phyloP scores from a whole-genome alignment of 2,797 vertebrate species.

The Tenualosa thibaudeaui region DNA sequence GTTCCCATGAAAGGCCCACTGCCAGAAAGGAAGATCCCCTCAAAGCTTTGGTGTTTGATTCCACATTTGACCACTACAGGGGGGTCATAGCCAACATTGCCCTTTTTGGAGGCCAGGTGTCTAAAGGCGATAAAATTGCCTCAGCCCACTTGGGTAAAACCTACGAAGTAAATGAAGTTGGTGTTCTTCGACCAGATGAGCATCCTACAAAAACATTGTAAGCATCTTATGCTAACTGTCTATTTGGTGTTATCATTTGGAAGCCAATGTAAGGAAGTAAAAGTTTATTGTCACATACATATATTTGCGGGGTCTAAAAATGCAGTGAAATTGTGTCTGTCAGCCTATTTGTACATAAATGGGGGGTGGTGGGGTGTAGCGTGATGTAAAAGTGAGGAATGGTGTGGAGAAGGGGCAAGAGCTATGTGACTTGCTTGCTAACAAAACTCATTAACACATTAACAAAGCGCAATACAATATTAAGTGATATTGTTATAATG shows the following conservation, averaged over 20 bases:
- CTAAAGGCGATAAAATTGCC: constrained; percentile 84
- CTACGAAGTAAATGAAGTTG: constrained; percentile 92
- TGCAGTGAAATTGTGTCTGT: no score
- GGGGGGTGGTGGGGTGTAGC: no score
- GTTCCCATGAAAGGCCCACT: constrained; percentile 71
- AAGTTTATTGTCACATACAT: no score
- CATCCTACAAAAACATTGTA: constrained; percentile 84
- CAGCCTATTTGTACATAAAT: no score
- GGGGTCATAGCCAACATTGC: constrained; percentile 91
- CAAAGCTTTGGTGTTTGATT: constrained; percentile 94
- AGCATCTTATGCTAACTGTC: constrained; percentile 43
- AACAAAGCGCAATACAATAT: no score
- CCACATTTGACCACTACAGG: constrained; percentile 91
- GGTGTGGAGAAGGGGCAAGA: no score
- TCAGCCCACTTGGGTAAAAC: constrained; percentile 84
- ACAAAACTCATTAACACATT: no score
- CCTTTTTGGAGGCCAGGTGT: constrained; percentile 84
- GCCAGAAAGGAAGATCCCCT: constrained; percentile 75
- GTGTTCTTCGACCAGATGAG: constrained; percentile 86
- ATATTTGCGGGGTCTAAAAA: no score
- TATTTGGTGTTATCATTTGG: not conserved
- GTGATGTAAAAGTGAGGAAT: no score
- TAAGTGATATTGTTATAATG: no score
- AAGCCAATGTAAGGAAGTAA: no score
- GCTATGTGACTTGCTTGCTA: no score